Evolutionary conservation across 2,113 vertebrate species (phyloP).

Genomic region (Rana temporaria): DNA sequence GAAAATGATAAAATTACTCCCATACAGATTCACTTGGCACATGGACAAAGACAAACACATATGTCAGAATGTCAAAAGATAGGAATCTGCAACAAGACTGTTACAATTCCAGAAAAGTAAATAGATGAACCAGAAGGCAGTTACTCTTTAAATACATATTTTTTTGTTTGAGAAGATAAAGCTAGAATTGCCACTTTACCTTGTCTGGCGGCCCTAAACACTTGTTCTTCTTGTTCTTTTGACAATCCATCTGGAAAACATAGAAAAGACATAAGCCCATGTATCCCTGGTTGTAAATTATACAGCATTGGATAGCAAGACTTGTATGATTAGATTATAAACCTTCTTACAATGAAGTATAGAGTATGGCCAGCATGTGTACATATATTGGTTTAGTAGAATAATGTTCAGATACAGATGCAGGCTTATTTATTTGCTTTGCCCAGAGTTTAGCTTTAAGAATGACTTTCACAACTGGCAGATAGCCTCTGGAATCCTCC

Average conservation of each 20-base stretch:
- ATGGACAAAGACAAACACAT: too few relatives aligned
- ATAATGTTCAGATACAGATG: neutral
- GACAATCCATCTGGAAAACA: constrained; percentile 44
- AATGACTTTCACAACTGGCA: too few relatives aligned
- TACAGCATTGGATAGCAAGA: neutral
- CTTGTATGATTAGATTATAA: constrained; percentile 1
- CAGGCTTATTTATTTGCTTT: too few relatives aligned
- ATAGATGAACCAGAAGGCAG: too few relatives aligned
- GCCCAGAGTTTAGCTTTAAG: too few relatives aligned
- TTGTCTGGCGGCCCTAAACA: constrained; percentile 23
- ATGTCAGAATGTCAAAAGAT: too few relatives aligned
- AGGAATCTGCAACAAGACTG: too few relatives aligned
- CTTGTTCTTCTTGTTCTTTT: constrained; percentile 37
- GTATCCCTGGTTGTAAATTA: neutral
- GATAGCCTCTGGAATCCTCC: too few relatives aligned
- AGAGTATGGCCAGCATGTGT: neutral
- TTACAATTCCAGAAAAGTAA: too few relatives aligned
- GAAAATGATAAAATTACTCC: too few relatives aligned
- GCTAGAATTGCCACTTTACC: constrained; percentile 11
- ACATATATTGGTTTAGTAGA: neutral
- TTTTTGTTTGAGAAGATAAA: constrained; percentile 39
- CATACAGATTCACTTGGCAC: too few relatives aligned
- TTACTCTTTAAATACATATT: neutral
- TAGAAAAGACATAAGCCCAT: constrained; percentile 27
- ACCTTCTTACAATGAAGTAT: neutral